phyloP scores from a whole-genome alignment of 1,140 invertebrate genomes.

The Eulimnadia texana region DNA sequence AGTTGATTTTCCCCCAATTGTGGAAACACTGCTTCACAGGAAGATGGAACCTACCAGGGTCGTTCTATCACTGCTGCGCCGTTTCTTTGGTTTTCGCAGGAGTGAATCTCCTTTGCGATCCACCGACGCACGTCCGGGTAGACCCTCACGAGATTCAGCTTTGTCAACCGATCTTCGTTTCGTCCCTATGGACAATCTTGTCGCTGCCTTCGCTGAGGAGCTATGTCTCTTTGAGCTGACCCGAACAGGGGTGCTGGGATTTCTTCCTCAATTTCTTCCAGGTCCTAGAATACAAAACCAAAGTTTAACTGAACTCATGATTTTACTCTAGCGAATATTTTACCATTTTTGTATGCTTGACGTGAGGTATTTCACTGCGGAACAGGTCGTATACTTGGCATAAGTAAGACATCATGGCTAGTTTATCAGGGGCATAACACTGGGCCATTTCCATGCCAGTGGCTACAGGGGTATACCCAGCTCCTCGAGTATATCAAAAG shows the following conservation, averaged over 20 bases:
- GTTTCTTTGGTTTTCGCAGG: constrained; percentile 10
- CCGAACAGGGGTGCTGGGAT: too few relatives aligned
- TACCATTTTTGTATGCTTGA: constrained; percentile 59
- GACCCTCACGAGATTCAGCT: neutral
- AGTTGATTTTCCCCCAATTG: too few relatives aligned
- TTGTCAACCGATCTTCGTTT: neutral
- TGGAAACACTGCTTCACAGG: too few relatives aligned
- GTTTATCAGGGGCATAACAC: constrained; percentile 51
- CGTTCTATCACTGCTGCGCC: constrained; percentile 10
- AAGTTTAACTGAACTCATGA: neutral
- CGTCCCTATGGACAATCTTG: neutral
- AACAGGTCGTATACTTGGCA: constrained; percentile 75
- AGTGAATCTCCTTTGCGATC: constrained; percentile 1
- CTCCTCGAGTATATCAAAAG: constrained; percentile 62
- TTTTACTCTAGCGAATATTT: neutral
- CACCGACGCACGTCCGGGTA: neutral
- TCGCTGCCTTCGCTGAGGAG: neutral
- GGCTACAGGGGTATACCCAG: constrained; percentile 63
- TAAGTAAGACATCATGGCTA: constrained; percentile 64
- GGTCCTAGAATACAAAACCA: neutral
- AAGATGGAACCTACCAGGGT: constrained; percentile 16
- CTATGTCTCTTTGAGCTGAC: neutral
- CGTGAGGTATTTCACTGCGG: constrained; percentile 62
- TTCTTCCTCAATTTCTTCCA: neutral
- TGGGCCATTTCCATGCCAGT: constrained; percentile 62